Conservation (phyloP, 2,113 vertebrate genomes). For the Eupsittula cactorum region DNA sequence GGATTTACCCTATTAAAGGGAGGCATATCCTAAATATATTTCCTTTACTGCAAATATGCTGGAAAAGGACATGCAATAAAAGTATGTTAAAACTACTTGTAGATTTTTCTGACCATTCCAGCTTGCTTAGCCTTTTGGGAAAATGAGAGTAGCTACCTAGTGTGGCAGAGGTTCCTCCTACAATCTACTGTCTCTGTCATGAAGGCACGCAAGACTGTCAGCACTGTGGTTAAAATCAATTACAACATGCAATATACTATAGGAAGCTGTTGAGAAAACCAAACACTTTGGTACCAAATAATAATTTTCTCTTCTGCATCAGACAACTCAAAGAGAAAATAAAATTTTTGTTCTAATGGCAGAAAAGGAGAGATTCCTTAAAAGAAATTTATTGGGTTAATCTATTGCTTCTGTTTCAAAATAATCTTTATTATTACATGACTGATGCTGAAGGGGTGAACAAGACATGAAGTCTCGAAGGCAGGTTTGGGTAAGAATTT, state of each 20-base stretch:
- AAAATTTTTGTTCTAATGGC: not conserved
- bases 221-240: not conserved
- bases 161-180: not conserved
- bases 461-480: not conserved
- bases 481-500: not conserved
- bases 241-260: no score
- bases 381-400: slow-evolving; percentile 28
- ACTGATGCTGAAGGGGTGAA: not conserved
- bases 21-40: not conserved
- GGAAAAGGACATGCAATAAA: not conserved
- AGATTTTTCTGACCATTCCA: not conserved
- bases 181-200: not conserved
- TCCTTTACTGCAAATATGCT: not conserved
- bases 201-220: not conserved
- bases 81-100: not conserved
- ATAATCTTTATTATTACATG: slow-evolving; percentile 36
- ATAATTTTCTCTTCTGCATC: not conserved
- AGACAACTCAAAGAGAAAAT: not conserved
- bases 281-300: not conserved
- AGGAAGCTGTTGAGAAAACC: not conserved
- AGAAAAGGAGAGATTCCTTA: not conserved
- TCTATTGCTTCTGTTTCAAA: slow-evolving; percentile 34
- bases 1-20: not conserved
- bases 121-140: not conserved
- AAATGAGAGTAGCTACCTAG: not conserved